Percentiles rank a stretch among this genome's conserved stretches.
Evolutionary conservation across 2,888 invertebrate species (phyloP).

Genomic region (Daptonema setosum): DNA sequence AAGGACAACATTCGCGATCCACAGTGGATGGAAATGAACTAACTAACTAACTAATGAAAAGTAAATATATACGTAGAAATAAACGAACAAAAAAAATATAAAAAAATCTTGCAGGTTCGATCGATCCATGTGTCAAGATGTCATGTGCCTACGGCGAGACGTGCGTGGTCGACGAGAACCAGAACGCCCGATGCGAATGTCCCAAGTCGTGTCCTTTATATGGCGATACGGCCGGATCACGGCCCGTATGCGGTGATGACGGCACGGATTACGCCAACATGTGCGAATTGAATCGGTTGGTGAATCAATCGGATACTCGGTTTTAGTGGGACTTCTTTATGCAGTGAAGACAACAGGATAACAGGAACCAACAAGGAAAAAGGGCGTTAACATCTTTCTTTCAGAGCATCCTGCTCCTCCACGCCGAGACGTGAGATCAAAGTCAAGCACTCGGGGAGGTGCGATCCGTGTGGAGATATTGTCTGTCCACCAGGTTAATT

Average conservation of each 20-base stretch:
- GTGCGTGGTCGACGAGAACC: not conserved
- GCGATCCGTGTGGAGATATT: not conserved
- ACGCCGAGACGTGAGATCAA: not conserved
- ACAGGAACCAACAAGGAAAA: no score
- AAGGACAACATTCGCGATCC: no score
- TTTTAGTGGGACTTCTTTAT: not conserved
- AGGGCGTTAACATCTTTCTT: not conserved
- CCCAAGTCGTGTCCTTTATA: not conserved
- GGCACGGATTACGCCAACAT: constrained; percentile 31
- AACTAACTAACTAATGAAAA: no score
- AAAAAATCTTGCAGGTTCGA: not conserved
- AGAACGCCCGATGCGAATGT: not conserved
- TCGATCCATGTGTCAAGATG: not conserved
- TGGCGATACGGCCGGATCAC: not conserved
- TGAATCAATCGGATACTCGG: not conserved
- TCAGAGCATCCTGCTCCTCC: not conserved
- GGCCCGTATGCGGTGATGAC: constrained; percentile 50
- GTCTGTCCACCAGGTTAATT: no score
- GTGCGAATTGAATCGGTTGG: constrained; percentile 22
- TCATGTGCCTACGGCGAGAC: not conserved
- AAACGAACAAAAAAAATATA: no score
- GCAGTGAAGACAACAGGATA: no score
- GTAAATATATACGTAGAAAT: no score
- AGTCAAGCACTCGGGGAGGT: not conserved
- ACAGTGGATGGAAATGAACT: no score